Conservation (phyloP, 2,113 vertebrate genomes). For the Xiphorhynchus elegans region DNA sequence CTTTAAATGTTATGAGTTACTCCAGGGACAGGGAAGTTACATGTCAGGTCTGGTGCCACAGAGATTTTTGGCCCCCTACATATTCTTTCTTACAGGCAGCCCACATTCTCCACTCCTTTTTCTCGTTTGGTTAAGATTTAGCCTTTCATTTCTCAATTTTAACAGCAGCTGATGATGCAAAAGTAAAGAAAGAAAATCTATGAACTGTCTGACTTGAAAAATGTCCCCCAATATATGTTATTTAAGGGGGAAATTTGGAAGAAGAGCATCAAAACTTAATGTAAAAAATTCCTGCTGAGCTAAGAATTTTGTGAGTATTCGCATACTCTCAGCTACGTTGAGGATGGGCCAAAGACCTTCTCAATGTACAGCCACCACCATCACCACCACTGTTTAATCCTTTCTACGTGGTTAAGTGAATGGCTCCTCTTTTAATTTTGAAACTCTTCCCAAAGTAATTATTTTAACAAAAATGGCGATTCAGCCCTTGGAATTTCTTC, state of each 20-base stretch:
- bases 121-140: background rate
- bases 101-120: background rate
- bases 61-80: background rate
- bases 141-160: background rate
- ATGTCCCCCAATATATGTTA: background rate
- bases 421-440: constrained; percentile 27
- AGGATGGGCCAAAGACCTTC: constrained; percentile 39
- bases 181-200: constrained; percentile 20
- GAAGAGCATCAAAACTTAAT: background rate
- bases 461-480: constrained; percentile 62
- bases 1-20: background rate
- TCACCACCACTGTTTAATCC: constrained; percentile 1
- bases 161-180: background rate
- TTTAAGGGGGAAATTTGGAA: background rate
- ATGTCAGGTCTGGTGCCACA: background rate
- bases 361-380: background rate
- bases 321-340: background rate
- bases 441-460: constrained; percentile 55
- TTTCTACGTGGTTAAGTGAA: constrained; percentile 27
- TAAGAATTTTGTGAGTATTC: constrained; percentile 9
- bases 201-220: constrained; percentile 3
- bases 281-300: constrained; percentile 40
- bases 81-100: background rate
- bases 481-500: constrained; percentile 68
- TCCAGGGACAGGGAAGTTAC: background rate